phyloP scores from a whole-genome alignment of 2,113 vertebrate species.

The Anhinga rufa region DNA sequence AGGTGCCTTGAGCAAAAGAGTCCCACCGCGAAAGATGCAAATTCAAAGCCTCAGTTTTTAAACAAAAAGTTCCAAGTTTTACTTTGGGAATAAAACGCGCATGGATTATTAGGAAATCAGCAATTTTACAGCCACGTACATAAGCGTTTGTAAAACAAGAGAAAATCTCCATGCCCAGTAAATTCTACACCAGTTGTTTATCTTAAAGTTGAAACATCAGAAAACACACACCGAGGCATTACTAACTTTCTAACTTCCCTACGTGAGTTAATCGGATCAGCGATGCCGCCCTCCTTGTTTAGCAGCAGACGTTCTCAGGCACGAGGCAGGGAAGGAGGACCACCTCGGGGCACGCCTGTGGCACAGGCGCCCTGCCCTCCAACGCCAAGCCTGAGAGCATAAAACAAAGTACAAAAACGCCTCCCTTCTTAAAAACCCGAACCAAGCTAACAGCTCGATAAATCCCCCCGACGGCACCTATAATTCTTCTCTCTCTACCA shows the following conservation, averaged over 20 bases:
- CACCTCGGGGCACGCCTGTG: neutral
- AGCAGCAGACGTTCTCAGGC: neutral
- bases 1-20: neutral
- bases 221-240: neutral
- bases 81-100: neutral
- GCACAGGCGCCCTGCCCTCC: neutral
- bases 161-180: neutral
- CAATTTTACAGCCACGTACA: neutral
- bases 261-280: rapidly evolving
- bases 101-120: neutral
- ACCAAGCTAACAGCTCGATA: neutral
- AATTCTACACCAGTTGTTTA: neutral
- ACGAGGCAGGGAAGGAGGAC: neutral
- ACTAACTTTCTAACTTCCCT: neutral
- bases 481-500: neutral
- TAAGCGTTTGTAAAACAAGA: neutral
- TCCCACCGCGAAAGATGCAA: neutral
- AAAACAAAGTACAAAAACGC: no score
- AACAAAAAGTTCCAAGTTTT: neutral
- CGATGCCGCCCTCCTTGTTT: no score
- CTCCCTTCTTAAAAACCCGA: neutral
- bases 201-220: neutral
- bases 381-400: no score
- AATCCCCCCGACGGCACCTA: neutral
- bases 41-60: neutral